Conservation (phyloP, 2,113 vertebrate genomes). For the Glareola pratincola region DNA sequence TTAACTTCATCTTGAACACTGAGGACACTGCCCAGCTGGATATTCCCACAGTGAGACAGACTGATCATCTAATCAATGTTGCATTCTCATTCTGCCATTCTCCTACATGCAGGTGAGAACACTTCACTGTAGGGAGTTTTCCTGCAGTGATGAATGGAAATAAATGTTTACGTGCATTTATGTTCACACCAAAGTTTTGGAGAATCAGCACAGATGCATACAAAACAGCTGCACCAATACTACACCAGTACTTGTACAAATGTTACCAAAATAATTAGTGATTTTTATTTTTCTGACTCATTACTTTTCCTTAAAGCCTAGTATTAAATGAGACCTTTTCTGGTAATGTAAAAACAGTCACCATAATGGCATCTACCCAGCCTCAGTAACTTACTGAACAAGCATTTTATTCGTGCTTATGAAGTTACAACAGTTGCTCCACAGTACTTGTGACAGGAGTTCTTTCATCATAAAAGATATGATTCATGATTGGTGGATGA, state of each 20-base stretch:
- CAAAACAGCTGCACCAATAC: not conserved
- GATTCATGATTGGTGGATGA: not conserved
- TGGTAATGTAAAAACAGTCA: not conserved
- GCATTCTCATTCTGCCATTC: not conserved
- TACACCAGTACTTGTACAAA: not conserved
- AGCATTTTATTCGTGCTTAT: not conserved
- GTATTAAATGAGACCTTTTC: not conserved
- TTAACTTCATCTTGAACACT: not conserved
- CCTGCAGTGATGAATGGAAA: not conserved
- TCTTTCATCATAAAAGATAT: not conserved
- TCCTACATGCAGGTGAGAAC: not conserved
- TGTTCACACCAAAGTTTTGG: not conserved
- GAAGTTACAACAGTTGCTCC: not conserved
- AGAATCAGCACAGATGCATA: not conserved
- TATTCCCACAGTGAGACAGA: not conserved
- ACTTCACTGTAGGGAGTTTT: not conserved
- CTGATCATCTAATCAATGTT: not conserved
- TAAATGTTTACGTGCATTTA: not conserved
- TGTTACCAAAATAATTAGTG: not conserved
- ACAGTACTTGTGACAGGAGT: not conserved
- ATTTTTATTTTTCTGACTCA: not conserved
- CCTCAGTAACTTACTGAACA: not conserved
- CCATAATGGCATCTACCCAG: not conserved
- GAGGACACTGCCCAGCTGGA: not conserved
- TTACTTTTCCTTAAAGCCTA: not conserved